Conservation (phyloP, 23 tunicate species). For the Aplidium turbinatum region DNA sequence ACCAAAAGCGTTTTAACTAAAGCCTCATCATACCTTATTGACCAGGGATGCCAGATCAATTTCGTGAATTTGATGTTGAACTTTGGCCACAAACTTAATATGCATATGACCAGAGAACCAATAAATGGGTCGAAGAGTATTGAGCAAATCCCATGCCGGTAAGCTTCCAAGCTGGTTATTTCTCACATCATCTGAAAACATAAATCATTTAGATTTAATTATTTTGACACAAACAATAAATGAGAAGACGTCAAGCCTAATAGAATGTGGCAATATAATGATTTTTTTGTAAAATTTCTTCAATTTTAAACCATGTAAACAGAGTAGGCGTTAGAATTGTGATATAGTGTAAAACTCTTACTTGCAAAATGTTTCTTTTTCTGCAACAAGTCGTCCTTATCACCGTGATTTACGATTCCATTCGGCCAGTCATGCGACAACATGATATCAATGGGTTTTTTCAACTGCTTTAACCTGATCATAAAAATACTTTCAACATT, state of each 20-base stretch:
- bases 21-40: neutral
- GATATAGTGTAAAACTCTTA: too few relatives aligned
- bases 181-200: conserved; percentile 56
- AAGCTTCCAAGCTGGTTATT: conserved; percentile 73
- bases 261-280: too few relatives aligned
- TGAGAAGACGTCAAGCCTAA: too few relatives aligned
- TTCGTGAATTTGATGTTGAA: conserved; percentile 48
- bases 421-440: conserved; percentile 99
- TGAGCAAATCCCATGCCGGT: conserved; percentile 69
- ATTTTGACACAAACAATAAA: too few relatives aligned
- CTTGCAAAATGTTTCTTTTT: conserved; percentile 73
- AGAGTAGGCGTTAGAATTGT: too few relatives aligned
- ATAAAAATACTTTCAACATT: neutral
- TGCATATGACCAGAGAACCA: conserved; percentile 99
- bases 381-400: conserved; percentile 49
- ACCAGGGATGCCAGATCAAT: neutral
- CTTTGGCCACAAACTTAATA: conserved; percentile 78
- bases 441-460: conserved; percentile 88
- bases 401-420: conserved; percentile 77
- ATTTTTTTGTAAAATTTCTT: too few relatives aligned
- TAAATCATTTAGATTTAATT: too few relatives aligned
- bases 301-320: too few relatives aligned
- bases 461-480: conserved; percentile 70
- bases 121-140: conserved; percentile 60
- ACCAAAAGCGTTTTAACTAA: too few relatives aligned